Conservation (phyloP, 1,140 invertebrate genomes). For the Leptinotarsa lineolata region DNA sequence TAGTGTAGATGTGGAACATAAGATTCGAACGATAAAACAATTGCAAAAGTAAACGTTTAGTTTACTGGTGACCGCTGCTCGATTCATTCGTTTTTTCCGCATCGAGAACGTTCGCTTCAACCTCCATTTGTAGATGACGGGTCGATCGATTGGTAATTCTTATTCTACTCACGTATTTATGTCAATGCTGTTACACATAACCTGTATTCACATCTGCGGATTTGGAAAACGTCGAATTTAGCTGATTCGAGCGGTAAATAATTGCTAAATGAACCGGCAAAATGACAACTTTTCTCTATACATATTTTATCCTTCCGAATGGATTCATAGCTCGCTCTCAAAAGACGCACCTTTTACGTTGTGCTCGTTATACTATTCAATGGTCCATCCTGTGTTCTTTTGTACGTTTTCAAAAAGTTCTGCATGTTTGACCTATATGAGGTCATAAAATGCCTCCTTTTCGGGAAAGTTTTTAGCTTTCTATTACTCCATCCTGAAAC, state of each 20-base stretch:
- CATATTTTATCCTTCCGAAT: too few species aligned
- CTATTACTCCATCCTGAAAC: too few species aligned
- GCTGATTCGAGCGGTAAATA: neutral
- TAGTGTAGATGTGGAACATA: neutral
- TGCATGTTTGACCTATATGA: too few species aligned
- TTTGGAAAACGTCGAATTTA: neutral
- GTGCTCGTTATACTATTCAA: too few species aligned
- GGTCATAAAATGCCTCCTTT: too few species aligned
- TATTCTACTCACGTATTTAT: neutral
- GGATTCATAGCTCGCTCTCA: too few species aligned
- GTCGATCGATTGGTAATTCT: neutral
- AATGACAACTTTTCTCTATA: too few species aligned
- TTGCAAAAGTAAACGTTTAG: neutral
- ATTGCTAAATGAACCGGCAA: too few species aligned
- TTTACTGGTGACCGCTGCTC: neutral
- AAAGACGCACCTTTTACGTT: too few species aligned
- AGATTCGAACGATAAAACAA: neutral
- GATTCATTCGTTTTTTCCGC: neutral
- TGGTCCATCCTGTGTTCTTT: too few species aligned
- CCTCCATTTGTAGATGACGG: neutral
- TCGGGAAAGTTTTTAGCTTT: too few species aligned
- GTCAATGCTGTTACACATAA: neutral
- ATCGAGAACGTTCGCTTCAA: neutral
- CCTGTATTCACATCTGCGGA: neutral
- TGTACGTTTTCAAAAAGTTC: too few species aligned